Conservation (phyloP, 2,113 vertebrate genomes). For the Cyrtonyx montezumae region DNA sequence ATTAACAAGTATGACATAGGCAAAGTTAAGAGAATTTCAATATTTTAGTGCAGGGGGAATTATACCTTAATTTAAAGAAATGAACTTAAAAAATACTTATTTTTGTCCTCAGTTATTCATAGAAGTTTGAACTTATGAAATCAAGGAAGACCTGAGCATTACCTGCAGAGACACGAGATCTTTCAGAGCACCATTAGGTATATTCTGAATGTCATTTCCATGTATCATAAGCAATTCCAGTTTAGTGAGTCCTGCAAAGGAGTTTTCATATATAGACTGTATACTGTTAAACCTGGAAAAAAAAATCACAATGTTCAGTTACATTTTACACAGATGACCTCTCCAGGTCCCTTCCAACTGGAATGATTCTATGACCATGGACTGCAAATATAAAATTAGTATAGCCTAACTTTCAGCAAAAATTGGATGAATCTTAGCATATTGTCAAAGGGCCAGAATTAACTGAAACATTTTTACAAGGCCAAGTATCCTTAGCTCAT, state of each 20-base stretch:
- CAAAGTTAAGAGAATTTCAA: background rate
- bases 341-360: no score
- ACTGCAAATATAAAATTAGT: background rate
- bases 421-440: background rate
- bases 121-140: background rate
- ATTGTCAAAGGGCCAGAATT: background rate
- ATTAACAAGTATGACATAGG: background rate
- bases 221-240: constrained; percentile 92
- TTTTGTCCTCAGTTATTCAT: background rate
- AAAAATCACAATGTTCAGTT: background rate
- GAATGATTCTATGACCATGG: background rate
- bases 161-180: constrained; percentile 91
- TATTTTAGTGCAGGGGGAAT: background rate
- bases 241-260: constrained; percentile 83
- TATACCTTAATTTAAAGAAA: background rate
- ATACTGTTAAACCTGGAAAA: constrained; percentile 90
- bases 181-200: constrained; percentile 84
- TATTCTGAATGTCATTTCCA: constrained; percentile 87
- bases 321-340: background rate
- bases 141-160: background rate
- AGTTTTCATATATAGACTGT: constrained; percentile 77
- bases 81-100: accelerated
- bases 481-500: background rate
- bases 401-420: background rate
- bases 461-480: background rate